phyloP scores from a whole-genome alignment of 1,140 invertebrate genomes.

The Zaprionus taronus region DNA sequence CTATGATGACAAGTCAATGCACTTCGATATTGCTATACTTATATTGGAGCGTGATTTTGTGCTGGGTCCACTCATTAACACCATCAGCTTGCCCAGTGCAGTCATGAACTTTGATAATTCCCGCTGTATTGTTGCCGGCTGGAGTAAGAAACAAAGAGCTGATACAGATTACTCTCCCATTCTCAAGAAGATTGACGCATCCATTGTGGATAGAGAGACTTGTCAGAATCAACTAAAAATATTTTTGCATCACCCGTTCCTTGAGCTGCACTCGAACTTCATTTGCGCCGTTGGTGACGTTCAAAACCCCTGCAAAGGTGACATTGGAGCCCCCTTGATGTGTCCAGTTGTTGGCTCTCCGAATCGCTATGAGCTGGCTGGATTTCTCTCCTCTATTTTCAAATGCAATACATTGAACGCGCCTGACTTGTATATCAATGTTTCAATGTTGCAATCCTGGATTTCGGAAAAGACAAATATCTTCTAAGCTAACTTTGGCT shows the following conservation, averaged over 20 bases:
- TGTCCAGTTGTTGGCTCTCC: not conserved
- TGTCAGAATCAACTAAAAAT: not conserved
- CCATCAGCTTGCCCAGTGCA: not conserved
- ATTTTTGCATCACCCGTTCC: not conserved
- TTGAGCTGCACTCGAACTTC: not conserved
- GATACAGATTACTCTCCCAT: not conserved
- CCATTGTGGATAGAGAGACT: not conserved
- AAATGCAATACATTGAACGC: too few relatives aligned
- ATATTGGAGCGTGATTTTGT: not conserved
- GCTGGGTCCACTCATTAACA: not conserved
- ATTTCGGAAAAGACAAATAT: not conserved
- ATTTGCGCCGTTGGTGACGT: not conserved
- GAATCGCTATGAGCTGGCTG: not conserved
- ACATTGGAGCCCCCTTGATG: not conserved
- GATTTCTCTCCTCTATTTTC: not conserved
- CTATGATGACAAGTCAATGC: not conserved
- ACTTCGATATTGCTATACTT: not conserved
- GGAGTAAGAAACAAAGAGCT: not conserved
- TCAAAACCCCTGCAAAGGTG: not conserved
- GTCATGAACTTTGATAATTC: not conserved
- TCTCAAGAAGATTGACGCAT: not conserved
- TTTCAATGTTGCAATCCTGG: not conserved
- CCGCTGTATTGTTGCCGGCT: not conserved
- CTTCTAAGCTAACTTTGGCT: too few relatives aligned
- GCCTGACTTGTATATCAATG: not conserved